phyloP scores from a whole-genome alignment of 30 jellyfish, hydroid and myxozoan species.

The Hydractinia echinata region DNA sequence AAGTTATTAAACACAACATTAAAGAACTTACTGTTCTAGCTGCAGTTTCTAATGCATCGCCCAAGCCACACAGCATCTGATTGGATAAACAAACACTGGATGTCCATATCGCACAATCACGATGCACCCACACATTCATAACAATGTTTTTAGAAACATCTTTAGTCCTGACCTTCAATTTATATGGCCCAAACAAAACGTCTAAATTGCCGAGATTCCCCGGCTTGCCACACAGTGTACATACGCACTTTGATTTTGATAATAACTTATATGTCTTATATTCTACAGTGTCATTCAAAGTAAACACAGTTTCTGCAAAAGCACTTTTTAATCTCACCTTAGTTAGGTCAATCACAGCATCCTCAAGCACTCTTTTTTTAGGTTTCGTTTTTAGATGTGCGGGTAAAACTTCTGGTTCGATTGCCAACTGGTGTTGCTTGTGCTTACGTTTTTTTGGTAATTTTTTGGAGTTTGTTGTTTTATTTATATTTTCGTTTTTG shows the following conservation, averaged over 20 bases:
- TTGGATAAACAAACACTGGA: conserved; percentile 75
- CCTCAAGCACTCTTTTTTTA: neutral
- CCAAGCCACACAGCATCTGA: conserved; percentile 59
- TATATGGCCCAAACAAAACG: conserved; percentile 89
- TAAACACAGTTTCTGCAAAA: conserved; percentile 25
- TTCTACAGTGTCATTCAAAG: conserved; percentile 21
- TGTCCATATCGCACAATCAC: conserved; percentile 96
- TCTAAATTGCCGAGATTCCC: conserved; percentile 71
- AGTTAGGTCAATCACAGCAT: conserved; percentile 26
- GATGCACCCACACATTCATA: conserved; percentile 63
- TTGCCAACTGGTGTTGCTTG: conserved; percentile 8
- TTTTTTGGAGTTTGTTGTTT: conserved; percentile 11
- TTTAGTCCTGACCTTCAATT: conserved; percentile 36
- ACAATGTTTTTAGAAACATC: conserved; percentile 13
- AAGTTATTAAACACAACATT: neutral
- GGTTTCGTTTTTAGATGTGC: conserved; percentile 39
- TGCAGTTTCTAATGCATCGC: conserved; percentile 61
- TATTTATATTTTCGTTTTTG: neutral
- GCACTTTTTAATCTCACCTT: conserved; percentile 30
- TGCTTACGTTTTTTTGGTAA: conserved; percentile 13
- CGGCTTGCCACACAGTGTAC: conserved; percentile 73
- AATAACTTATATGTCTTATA: conserved; percentile 2
- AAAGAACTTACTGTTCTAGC: conserved; percentile 53
- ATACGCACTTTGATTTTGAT: conserved; percentile 33
- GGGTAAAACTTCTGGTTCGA: conserved; percentile 39